Base-by-base conservation (phyloP, 2,888 invertebrate genomes). In the Xiphydria camelus region DNA sequence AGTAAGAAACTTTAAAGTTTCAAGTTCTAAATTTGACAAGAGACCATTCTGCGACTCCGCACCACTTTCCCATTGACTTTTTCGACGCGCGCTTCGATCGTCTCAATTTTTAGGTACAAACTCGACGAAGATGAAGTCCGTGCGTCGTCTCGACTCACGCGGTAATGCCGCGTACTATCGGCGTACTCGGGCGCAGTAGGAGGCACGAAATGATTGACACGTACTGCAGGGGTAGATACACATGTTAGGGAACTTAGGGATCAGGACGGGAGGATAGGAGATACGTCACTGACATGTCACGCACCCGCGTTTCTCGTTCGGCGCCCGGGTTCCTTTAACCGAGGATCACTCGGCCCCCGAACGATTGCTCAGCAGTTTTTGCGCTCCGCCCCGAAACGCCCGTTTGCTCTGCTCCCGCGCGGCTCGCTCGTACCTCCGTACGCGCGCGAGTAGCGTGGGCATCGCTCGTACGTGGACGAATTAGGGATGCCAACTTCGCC, bases 311-410 rank as follows among this genome's bases (percentile, higher is more conserved):
- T 58, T 53, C 51, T 57, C 55, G 45, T 51, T 41, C 42, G 17
- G 19, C n/a, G 17, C 17, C 19, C 34, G 34, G 47, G 36, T 43
- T 49, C 36, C 53, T 51, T 45, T 51, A 41, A 47, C 48, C 50
- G 51, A 57, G 52, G 19, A 53, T 55, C 53, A 52, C 46, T 41
- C 47, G 51, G 45, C 64, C 62, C 59, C 61, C 62, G 54, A 62
- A 64, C 59, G 62, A 67, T 69, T 66, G 55, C 66, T 72, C 68
- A 66, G 68, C 73, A 62, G 55, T 66, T 72, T 72, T 70, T 64
- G 63, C 64, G 70, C 71, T 59, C 72, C 72, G 72, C 73, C 73
- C 70, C 52, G 45, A 52, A 61, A 62, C 62, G 64, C 62, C 62
- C 49, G 65, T 43, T 55, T 49, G 47, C 45, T 39, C 41, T 31